These are phyloP conservation scores for Nibea albiflora DNA, from an alignment of 2,113 vertebrate species.

Conservation along the genomic window DNA sequence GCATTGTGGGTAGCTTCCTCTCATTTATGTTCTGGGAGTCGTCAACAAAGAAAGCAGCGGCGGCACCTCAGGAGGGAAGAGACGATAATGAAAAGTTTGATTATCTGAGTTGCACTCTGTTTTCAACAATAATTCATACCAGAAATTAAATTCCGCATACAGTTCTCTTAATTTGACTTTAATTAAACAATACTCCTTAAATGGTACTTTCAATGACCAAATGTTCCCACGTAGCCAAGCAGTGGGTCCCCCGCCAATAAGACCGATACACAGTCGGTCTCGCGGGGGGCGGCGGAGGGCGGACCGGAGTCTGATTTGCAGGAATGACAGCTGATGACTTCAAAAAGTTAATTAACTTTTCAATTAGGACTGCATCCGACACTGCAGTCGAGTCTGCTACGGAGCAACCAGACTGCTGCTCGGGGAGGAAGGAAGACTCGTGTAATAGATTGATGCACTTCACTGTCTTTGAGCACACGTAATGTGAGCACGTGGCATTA, in stretches of 20 bases:
- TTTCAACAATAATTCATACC: conserved; percentile 92
- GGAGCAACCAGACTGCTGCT: conserved; percentile 64
- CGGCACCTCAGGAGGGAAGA: conserved; percentile 88
- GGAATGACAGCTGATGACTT: conserved; percentile 97
- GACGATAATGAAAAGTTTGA: conserved; percentile 95
- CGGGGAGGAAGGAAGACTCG: conserved; percentile 54
- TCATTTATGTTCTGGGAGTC: conserved; percentile 67
- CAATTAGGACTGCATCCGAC: conserved; percentile 93
- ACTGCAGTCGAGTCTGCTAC: conserved; percentile 83
- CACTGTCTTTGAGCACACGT: conserved; percentile 43
- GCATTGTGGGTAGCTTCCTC: conserved; percentile 73
- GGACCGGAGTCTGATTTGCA: conserved; percentile 89
- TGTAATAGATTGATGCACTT: conserved; percentile 59
- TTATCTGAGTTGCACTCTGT: conserved; percentile 91
- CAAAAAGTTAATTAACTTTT: conserved; percentile 99
- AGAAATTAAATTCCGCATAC: conserved; percentile 95
- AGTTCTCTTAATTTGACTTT: conserved; percentile 95
- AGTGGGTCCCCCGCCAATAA: conserved; percentile 90
- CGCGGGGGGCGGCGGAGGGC: conserved; percentile 85
- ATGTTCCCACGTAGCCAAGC: conserved; percentile 91
- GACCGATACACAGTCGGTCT: conserved; percentile 89
- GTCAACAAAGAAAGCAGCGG: conserved; percentile 79
- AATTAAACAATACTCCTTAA: conserved; percentile 98
- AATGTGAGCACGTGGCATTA: conserved; percentile 40
- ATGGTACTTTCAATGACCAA: conserved; percentile 95